Evolutionary conservation across 1,140 invertebrate species (phyloP).

Genomic region (Drosophila insularis): DNA sequence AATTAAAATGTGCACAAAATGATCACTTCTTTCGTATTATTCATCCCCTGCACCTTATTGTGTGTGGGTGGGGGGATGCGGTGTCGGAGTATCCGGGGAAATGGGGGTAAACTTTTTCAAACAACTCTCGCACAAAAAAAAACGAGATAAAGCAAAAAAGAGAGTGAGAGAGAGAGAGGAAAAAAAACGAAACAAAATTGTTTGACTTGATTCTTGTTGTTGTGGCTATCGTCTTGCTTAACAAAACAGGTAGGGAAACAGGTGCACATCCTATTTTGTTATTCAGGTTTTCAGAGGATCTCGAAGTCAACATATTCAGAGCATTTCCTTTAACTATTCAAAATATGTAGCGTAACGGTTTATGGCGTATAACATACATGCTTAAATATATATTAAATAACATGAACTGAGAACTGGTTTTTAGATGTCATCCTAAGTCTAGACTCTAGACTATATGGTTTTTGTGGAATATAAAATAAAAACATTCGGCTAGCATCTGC

Average conservation of each 20-base stretch:
- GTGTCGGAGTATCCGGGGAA: neutral
- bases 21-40: conserved; percentile 2
- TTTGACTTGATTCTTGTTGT: conserved; percentile 2
- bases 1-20: conserved; percentile 65
- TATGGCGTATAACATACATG: no score
- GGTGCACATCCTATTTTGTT: neutral
- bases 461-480: no score
- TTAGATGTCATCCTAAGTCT: no score
- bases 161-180: neutral
- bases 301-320: neutral
- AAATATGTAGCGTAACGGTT: no score
- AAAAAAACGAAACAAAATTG: neutral
- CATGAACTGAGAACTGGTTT: no score
- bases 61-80: neutral
- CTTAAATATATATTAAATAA: no score
- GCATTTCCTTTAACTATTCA: neutral
- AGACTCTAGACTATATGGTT: no score
- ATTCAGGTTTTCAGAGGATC: no score
- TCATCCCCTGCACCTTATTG: neutral
- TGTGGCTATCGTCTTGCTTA: neutral
- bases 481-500: no score
- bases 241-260: neutral
- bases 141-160: neutral
- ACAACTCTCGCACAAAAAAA: neutral
- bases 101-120: neutral